A percentile compares a stretch with the other conserved stretches of the same genome.
Conservation (phyloP, 2,888 invertebrate genomes). For the Coremacera marginata region DNA sequence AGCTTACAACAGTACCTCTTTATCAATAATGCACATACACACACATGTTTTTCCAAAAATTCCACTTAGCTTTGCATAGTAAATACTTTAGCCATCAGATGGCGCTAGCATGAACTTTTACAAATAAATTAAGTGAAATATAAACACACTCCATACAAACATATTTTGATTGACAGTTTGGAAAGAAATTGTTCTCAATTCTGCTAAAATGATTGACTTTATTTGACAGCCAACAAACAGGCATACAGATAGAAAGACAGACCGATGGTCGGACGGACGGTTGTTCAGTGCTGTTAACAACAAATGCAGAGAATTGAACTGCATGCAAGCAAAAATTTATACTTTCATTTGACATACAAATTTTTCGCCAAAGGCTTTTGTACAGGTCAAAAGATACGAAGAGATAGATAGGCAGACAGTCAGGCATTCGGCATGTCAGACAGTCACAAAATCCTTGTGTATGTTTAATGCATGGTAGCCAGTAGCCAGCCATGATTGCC, state of each 20-base stretch:
- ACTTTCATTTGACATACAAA: slow-evolving; percentile 3
- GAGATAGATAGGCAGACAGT: no score
- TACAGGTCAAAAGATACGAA: no score
- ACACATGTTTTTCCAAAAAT: not conserved
- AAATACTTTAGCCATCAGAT: slow-evolving; percentile 1
- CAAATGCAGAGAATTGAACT: not conserved
- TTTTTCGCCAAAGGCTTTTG: slow-evolving; percentile 31
- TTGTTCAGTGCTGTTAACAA: not conserved
- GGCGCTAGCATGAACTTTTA: slow-evolving; percentile 9
- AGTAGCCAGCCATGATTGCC: slow-evolving; percentile 5
- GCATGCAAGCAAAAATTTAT: not conserved
- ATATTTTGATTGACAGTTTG: slow-evolving; percentile 27
- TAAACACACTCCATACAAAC: not conserved
- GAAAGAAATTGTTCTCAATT: slow-evolving; percentile 23
- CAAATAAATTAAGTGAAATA: not conserved
- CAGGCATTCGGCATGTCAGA: not conserved
- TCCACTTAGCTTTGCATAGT: slow-evolving; percentile 22
- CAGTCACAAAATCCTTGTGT: not conserved
- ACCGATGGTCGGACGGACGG: not conserved
- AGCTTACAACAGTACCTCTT: no score
- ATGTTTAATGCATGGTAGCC: not conserved
- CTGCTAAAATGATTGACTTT: slow-evolving; percentile 20
- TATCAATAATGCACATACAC: not conserved
- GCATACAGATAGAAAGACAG: slow-evolving; percentile 10
- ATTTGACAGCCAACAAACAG: slow-evolving; percentile 12